phyloP scores from a whole-genome alignment of 2,888 invertebrate genomes.

The Drosophila mayaguana region DNA sequence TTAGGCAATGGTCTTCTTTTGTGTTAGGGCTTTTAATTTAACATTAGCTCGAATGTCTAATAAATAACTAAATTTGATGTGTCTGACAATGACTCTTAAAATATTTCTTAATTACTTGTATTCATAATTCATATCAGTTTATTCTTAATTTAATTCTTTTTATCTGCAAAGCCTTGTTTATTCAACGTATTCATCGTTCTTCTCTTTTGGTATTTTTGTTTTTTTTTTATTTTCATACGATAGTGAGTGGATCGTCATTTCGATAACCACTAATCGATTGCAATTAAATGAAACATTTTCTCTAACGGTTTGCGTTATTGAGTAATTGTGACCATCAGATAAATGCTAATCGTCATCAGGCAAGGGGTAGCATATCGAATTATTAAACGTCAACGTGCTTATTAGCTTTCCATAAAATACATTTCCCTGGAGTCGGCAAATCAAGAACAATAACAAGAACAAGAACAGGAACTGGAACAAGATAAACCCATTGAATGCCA shows the following conservation, averaged over 20 bases:
- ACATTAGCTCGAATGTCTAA: no score
- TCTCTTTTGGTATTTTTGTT: neutral
- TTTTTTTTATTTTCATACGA: no score
- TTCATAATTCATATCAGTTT: neutral
- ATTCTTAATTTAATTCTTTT: neutral
- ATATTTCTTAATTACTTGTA: neutral
- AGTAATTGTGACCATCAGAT: constrained; percentile 3
- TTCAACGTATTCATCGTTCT: neutral
- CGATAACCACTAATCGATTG: neutral
- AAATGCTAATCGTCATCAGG: neutral
- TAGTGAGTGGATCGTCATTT: neutral
- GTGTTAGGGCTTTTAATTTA: no score
- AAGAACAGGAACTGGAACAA: neutral
- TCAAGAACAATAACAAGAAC: constrained; percentile 1
- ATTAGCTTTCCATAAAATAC: constrained; percentile 30
- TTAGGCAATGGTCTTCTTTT: no score
- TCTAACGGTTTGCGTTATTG: neutral
- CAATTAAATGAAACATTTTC: neutral
- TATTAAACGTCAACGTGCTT: constrained; percentile 15
- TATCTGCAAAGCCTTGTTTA: neutral
- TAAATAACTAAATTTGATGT: no score
- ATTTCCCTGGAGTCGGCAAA: constrained; percentile 47
- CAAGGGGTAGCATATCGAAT: neutral
- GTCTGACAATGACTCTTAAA: neutral
- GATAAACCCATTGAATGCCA: constrained; percentile 6